Evolutionary conservation across 1,140 invertebrate genomes (phyloP).

Genomic region (Octopus sinensis): DNA sequence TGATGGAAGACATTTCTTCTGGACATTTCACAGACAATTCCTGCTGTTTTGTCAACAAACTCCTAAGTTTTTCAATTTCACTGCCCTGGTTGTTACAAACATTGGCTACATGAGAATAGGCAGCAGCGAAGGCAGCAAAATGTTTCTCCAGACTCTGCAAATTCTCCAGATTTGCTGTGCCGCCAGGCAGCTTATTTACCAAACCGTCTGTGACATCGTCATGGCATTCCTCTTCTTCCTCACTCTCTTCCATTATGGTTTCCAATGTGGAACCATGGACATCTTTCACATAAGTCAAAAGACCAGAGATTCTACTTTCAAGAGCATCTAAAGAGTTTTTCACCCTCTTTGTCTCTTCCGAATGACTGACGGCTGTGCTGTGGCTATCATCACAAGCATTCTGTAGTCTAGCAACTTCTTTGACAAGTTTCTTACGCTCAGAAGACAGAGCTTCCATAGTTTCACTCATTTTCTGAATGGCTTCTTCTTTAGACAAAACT

Average conservation of each 20-base stretch:
- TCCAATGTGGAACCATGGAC: background rate
- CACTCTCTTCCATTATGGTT: background rate
- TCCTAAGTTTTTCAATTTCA: no score
- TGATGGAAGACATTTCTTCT: no score
- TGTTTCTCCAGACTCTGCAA: background rate
- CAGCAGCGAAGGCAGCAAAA: background rate
- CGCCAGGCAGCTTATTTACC: background rate
- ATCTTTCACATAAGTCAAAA: background rate
- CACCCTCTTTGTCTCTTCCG: background rate
- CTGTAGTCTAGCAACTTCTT: background rate
- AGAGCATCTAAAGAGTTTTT: background rate
- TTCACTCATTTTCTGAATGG: background rate
- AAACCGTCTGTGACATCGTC: background rate
- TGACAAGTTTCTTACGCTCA: background rate
- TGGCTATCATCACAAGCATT: background rate
- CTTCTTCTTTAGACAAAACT: background rate
- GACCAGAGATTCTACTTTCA: background rate
- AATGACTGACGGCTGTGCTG: background rate
- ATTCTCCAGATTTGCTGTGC: background rate
- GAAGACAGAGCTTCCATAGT: background rate
- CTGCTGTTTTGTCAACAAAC: no score
- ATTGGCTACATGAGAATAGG: background rate
- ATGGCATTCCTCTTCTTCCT: background rate
- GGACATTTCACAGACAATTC: no score
- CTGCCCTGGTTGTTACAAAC: no score